Evolutionary conservation across 1,140 invertebrate species (phyloP).

Genomic region (Pseudomyrmex sp.): DNA sequence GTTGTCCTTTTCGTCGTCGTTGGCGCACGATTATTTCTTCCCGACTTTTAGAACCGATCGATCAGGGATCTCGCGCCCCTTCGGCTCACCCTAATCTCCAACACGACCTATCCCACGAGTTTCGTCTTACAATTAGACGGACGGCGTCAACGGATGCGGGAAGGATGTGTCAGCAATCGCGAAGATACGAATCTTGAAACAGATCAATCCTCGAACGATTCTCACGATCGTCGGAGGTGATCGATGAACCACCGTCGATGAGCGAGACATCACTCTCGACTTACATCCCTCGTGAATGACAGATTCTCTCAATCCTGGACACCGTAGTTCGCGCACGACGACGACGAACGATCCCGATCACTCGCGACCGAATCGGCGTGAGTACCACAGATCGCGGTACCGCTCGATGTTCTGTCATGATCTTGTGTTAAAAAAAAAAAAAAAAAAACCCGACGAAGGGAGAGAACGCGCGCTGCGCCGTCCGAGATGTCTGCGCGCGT

Average conservation of each 20-base stretch:
- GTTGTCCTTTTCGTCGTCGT: neutral
- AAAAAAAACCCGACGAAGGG: neutral
- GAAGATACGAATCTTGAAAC: neutral
- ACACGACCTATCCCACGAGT: constrained; percentile 17
- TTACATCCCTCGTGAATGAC: neutral
- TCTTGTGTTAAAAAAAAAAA: constrained; percentile 15
- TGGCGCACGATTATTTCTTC: neutral
- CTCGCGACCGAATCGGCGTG: constrained; percentile 7
- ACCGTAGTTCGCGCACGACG: neutral
- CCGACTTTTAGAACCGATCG: constrained; percentile 24
- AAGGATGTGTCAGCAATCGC: neutral
- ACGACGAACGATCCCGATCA: constrained; percentile 7
- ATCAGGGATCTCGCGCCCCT: constrained; percentile 40
- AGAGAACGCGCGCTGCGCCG: constrained; percentile 1
- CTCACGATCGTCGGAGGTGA: constrained; percentile 29
- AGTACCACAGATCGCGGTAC: constrained; percentile 2
- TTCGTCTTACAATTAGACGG: neutral
- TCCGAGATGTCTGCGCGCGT: constrained; percentile 10
- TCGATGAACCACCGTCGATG: neutral
- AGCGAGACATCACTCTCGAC: neutral
- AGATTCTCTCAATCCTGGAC: neutral
- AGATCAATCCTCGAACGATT: neutral
- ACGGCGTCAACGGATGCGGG: neutral
- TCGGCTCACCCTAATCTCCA: neutral
- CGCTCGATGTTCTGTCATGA: constrained; percentile 41